A percentile compares a stretch with the other conserved stretches of the same genome.
Conservation (phyloP, 2,113 vertebrate species). For the Epinephelus moara region DNA sequence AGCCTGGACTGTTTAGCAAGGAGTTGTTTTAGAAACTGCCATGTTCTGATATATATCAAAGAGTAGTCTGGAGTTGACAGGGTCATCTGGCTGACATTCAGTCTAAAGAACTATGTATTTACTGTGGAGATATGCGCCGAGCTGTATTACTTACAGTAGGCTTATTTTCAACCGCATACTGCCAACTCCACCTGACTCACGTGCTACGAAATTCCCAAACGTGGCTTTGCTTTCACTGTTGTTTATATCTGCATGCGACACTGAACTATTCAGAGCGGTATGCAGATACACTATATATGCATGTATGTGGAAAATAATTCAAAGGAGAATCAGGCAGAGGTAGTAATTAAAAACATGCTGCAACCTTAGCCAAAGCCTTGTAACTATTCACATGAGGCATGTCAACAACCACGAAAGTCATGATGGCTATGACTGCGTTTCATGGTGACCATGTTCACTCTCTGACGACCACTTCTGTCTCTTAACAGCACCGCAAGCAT, state of each 20-base stretch:
- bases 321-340: neutral
- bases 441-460: conserved; percentile 15
- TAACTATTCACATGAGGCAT: conserved; percentile 4
- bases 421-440: conserved; percentile 20
- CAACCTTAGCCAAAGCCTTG: neutral
- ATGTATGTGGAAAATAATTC: neutral
- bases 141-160: conserved; percentile 8
- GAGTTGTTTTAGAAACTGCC: conserved; percentile 34
- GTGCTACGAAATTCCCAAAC: conserved; percentile 1
- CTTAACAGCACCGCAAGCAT: conserved; percentile 3
- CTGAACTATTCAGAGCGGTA: neutral
- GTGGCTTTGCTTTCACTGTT: conserved; percentile 10
- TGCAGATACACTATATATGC: neutral
- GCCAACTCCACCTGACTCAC: neutral
- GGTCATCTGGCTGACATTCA: conserved; percentile 33
- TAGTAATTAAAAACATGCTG: neutral
- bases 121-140: conserved; percentile 8
- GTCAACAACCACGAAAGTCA: conserved; percentile 24
- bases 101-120: neutral
- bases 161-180: conserved; percentile 15
- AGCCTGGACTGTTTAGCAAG: conserved; percentile 26
- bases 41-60: conserved; percentile 43
- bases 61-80: conserved; percentile 20
- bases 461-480: conserved; percentile 9
- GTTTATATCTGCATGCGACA: conserved; percentile 1